These are phyloP conservation scores for Tachypleus tridentatus DNA, from an alignment of 1,140 invertebrate genomes.

Conservation along the genomic window DNA sequence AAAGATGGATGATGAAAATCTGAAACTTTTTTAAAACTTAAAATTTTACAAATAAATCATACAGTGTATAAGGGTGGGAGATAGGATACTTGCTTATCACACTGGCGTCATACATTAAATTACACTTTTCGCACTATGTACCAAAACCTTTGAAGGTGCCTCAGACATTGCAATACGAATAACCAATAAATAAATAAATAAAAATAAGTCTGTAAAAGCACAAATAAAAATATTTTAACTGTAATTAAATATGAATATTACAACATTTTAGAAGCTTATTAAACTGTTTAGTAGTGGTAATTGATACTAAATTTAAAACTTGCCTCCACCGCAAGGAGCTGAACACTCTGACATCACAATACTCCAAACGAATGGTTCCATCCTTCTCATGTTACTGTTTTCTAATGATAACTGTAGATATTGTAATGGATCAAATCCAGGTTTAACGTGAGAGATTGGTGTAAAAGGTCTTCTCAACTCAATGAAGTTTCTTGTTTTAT, in stretches of 20 bases:
- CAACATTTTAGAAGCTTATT: not conserved
- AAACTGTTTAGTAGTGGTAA: not conserved
- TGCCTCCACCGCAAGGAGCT: constrained; percentile 16
- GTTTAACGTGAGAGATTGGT: not conserved
- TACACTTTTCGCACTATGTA: constrained; percentile 5
- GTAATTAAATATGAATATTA: not conserved
- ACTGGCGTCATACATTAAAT: too few relatives aligned
- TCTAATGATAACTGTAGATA: too few relatives aligned
- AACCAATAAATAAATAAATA: too few relatives aligned
- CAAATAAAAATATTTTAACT: constrained; percentile 4
- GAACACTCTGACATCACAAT: constrained; percentile 19
- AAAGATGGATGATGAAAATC: too few relatives aligned
- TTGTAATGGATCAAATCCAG: not conserved
- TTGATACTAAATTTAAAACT: not conserved
- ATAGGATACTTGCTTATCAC: too few relatives aligned
- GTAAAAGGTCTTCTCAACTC: not conserved
- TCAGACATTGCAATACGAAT: not conserved
- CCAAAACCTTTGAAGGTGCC: not conserved
- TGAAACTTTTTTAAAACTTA: too few relatives aligned
- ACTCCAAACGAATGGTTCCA: constrained; percentile 3
- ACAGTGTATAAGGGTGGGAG: too few relatives aligned
- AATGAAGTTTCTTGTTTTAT: not conserved
- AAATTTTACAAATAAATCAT: too few relatives aligned
- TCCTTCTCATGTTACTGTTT: constrained; percentile 2
- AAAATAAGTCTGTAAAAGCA: not conserved